Evolutionary conservation across 2,797 vertebrate genomes (phyloP), one percentile per base, ranked within the genome.

Genomic region (Chelmon rostratus): DNA sequence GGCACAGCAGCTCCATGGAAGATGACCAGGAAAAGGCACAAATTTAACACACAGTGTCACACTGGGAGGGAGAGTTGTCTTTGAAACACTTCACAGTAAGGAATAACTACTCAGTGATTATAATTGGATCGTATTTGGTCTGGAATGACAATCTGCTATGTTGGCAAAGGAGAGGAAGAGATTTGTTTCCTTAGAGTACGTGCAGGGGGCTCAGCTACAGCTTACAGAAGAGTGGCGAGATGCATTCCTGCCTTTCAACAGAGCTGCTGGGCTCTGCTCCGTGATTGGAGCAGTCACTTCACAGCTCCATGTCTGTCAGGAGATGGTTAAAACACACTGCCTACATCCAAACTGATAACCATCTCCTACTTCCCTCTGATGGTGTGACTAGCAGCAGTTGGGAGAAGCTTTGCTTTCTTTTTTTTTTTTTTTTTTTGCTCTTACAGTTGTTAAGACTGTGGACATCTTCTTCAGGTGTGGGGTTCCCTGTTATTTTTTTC

Each of bases 201-300:
- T 33, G 33, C 62, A 23, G 66, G 47, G 66, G 57, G 50, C 61
- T 73, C 54, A 71, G 65, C 61, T 73, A 62, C 65, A 47, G 68
- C 46, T 82, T 57, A 10, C 59, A 68, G 25, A 54, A n/a, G 25
- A 28, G 52, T 15, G 19, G 23, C 58, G 74, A 69, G 76, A 81
- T 15, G 47, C 93, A 94, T 95, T 93, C 92, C 91, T 90, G 78
- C 90, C 91, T 94, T 89, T 95, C 93, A 94, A 49, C 92, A 75
- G 81, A 73, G 65, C 82, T 86, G 88, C 88, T 89, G 91, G 85
- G 71, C 65, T 84, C 76, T 67, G 66, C 79, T 49, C 73, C 75
- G 68, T 90, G 90, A 94, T 95, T 92, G 92, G 91, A 82, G 38
- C 64, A 78, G 56, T 63, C 68, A 49, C 75, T 87, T 81, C 79